A percentile compares a stretch with the other conserved stretches of the same genome.
Evolutionary conservation across 2,888 invertebrate species (phyloP).

Genomic region (Oscheius sp.): DNA sequence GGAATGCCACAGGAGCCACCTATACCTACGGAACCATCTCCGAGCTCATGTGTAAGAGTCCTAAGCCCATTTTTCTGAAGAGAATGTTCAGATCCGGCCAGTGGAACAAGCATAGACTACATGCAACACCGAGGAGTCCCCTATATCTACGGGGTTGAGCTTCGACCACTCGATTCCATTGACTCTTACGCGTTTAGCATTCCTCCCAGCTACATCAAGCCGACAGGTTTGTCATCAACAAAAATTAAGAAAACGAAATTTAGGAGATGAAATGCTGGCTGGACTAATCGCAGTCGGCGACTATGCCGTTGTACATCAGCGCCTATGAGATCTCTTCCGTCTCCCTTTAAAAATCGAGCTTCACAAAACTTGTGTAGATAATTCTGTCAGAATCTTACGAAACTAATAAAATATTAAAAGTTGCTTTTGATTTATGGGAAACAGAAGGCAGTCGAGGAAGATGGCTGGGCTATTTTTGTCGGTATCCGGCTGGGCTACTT

Average conservation of each 20-base stretch:
- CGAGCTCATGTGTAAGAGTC: conserved; percentile 68
- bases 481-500: conserved; percentile 13
- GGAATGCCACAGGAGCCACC: conserved; percentile 61
- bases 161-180: conserved; percentile 63
- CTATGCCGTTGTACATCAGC: conserved; percentile 52
- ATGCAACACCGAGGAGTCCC: conserved; percentile 69
- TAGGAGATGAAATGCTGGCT: conserved; percentile 65
- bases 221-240: conserved; percentile 53
- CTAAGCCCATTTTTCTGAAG: neutral
- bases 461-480: no score
- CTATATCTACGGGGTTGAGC: conserved; percentile 69
- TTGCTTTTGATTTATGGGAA: no score
- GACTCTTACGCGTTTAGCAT: conserved; percentile 63
- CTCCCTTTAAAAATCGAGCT: neutral
- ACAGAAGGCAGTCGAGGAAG: no score
- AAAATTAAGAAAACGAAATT: neutral
- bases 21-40: conserved; percentile 70
- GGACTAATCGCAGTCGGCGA: conserved; percentile 57
- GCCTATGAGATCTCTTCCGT: conserved; percentile 37
- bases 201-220: conserved; percentile 61
- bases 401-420: no score
- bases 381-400: no score
- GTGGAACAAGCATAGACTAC: conserved; percentile 71
- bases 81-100: conserved; percentile 67
- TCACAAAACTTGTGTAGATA: no score